These are phyloP conservation scores for Schlechtendalia chinensis DNA, from an alignment of 1,140 invertebrate species.

Conservation along the genomic window DNA sequence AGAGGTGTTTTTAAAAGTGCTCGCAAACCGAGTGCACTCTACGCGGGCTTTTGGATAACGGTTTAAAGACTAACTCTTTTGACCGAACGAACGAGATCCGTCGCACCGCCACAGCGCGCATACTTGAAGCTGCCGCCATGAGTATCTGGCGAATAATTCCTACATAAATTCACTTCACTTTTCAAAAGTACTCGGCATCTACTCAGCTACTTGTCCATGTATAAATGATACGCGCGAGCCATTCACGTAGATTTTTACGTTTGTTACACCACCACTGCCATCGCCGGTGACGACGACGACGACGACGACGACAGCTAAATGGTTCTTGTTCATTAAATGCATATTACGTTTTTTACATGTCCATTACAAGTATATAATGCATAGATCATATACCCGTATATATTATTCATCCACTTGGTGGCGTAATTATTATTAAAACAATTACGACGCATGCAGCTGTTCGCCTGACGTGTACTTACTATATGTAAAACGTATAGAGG, in stretches of 20 bases:
- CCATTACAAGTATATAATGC: background rate
- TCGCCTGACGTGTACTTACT: background rate
- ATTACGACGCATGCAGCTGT: background rate
- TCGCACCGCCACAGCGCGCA: conserved; percentile 8
- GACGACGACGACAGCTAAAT: conserved; percentile 4
- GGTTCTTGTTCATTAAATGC: background rate
- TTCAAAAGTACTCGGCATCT: conserved; percentile 42
- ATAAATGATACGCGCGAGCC: conserved; percentile 34
- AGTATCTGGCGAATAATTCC: conserved; percentile 49
- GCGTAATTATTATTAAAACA: background rate
- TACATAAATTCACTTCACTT: conserved; percentile 48
- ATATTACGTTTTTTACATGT: background rate
- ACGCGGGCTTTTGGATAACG: conserved; percentile 47
- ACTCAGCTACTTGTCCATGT: conserved; percentile 32
- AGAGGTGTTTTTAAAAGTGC: conserved; percentile 49
- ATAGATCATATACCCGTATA: background rate
- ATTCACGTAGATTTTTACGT: conserved; percentile 27
- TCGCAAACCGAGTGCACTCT: conserved; percentile 47
- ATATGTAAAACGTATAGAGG: background rate
- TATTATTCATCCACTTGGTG: background rate
- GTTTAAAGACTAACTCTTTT: conserved; percentile 49
- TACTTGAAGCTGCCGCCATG: conserved; percentile 37
- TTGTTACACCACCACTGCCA: background rate
- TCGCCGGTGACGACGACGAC: no score
- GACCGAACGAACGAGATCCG: conserved; percentile 43